Percentiles rank a stretch among this genome's conserved stretches.
Evolutionary conservation across 2,888 invertebrate species (phyloP).

Genomic region (Drosophila setosimentum): DNA sequence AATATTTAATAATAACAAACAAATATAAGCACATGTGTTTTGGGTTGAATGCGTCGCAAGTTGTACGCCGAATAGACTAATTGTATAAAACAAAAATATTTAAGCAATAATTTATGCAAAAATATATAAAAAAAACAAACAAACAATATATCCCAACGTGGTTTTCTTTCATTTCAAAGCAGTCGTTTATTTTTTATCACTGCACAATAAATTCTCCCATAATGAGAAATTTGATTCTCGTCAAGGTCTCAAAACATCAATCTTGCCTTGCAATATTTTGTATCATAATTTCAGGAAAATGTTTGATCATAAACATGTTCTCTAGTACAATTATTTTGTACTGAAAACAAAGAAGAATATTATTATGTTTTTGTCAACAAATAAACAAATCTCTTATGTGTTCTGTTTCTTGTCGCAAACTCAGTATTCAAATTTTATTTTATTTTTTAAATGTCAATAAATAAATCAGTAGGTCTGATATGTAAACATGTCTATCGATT

Average conservation of each 20-base stretch:
- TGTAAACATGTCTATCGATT: too few species aligned
- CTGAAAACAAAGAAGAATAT: background rate
- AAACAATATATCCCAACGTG: background rate
- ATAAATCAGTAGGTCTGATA: too few species aligned
- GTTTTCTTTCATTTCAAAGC: background rate
- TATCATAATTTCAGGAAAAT: background rate
- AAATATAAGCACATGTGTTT: conserved; percentile 30
- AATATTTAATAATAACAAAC: conserved; percentile 17
- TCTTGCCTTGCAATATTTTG: conserved; percentile 1
- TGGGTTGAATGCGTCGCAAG: conserved; percentile 40
- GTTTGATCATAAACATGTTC: background rate
- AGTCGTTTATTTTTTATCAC: background rate
- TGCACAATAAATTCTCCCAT: too few species aligned
- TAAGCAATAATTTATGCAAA: conserved; percentile 76
- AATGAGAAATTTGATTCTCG: background rate
- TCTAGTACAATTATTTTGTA: background rate
- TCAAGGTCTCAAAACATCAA: background rate
- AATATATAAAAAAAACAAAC: conserved; percentile 49
- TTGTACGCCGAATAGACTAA: conserved; percentile 63
- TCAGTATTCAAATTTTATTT: too few species aligned
- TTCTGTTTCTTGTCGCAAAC: too few species aligned
- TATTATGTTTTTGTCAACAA: too few species aligned
- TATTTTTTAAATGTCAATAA: too few species aligned
- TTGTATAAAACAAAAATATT: conserved; percentile 71
- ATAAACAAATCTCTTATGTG: too few species aligned